Base-by-base conservation (phyloP, 30 jellyfish, hydroid and myxozoan genomes). In the Cassiopea andromeda region DNA sequence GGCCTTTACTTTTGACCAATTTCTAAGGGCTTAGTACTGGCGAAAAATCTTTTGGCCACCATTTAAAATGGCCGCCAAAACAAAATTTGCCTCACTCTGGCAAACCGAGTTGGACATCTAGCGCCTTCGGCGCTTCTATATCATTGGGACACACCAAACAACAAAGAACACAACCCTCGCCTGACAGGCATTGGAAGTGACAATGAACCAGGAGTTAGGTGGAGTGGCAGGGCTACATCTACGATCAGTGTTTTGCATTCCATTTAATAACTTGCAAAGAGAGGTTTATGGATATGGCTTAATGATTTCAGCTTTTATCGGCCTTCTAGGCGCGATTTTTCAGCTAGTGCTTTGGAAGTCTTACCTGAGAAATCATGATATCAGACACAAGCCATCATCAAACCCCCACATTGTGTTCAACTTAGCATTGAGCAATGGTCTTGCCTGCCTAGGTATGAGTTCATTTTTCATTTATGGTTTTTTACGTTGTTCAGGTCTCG, bases 331-430 rank as follows among this genome's bases (percentile, higher is more conserved):
- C 10, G 66, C 91, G 14, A 45, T 90, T 14, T 82, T 66, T 48
- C 97, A 90, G 81, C 66, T 90, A 83, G 50, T 90, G 73, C 71
- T 90, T 18, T 90, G 97, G 97, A 59, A 76, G 43, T 27, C 85
- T 6, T 75, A 73, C 73, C 76, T 90, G 78, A 90, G 69, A 80
- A 48, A 46, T 43, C 82, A 67, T 64, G 93, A 83, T 16, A 18
- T 69, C 69, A 69, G 97, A 46, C 93, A 84, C 78, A 90, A 83
- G 59, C 97, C 97, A 7, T 90, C 97, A 9, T 90, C 97, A 27
- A 83, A 90, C 60, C 97, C 97, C 1, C 91, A 75, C 70, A 80
- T 90, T 50, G 97, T 90, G 19, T 90, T 83, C 77, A 64, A 68
- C 48, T 46, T 90, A 73, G 97, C 97, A 13, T 10, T 90, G 12